Percentiles rank a stretch among this genome's conserved stretches.
phyloP scores from a whole-genome alignment of 2,797 vertebrate species.

The Enteromius afrohamiltoni region DNA sequence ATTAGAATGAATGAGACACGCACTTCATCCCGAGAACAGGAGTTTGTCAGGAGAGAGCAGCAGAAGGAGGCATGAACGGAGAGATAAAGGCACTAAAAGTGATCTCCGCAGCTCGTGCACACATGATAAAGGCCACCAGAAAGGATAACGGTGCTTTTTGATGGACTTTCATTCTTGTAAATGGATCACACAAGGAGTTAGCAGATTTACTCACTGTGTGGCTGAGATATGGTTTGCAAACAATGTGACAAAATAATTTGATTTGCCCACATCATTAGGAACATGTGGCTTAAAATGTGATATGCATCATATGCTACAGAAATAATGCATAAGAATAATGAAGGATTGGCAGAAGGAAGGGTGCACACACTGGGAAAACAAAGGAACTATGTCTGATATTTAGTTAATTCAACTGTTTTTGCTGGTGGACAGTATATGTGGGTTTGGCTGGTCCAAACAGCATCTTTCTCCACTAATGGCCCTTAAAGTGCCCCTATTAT shows the following conservation, averaged over 20 bases:
- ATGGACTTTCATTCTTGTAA: constrained; percentile 2
- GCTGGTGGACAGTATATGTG: not conserved
- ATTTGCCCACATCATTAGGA: not conserved
- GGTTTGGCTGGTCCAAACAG: not conserved
- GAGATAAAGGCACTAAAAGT: constrained; percentile 69
- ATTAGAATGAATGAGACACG: constrained; percentile 81
- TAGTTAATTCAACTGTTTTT: not conserved
- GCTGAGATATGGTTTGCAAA: not conserved
- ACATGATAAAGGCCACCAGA: not conserved
- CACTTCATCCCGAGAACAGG: constrained; percentile 65
- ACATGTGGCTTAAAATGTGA: not conserved
- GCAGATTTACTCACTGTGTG: not conserved
- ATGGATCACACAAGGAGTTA: not conserved
- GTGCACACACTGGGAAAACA: not conserved
- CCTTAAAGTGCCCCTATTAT: not conserved
- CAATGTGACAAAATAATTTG: not conserved
- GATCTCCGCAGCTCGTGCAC: not conserved
- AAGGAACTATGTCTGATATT: not conserved
- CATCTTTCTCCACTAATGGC: not conserved
- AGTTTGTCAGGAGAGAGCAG: constrained; percentile 60
- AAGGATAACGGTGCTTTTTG: not conserved
- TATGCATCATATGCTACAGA: not conserved
- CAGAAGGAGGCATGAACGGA: constrained; percentile 74
- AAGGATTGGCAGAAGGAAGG: not conserved
- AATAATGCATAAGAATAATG: not conserved